Percentiles rank a stretch among this genome's conserved stretches.
These are phyloP conservation scores for Bedellia somnulentella DNA, from an alignment of 2,888 invertebrate species.

Conservation along the genomic window DNA sequence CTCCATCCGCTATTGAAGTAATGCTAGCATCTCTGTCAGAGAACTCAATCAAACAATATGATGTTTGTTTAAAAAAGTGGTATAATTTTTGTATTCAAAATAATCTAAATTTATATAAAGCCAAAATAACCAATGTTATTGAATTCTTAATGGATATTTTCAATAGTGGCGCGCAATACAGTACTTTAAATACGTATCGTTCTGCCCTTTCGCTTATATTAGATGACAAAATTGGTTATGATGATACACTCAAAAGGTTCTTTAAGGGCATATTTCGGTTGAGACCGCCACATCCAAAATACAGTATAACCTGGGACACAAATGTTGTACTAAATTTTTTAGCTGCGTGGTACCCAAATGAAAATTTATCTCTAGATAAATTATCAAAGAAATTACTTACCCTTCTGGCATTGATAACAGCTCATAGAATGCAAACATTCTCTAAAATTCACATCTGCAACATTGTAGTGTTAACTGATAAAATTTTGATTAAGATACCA, in stretches of 20 bases:
- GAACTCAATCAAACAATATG: slow-evolving; percentile 9
- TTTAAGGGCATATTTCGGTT: slow-evolving; percentile 11
- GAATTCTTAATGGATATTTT: slow-evolving; percentile 5
- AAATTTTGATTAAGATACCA: neutral
- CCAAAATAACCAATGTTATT: slow-evolving; percentile 6
- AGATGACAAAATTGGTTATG: neutral
- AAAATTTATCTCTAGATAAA: slow-evolving; percentile 5
- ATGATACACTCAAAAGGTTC: slow-evolving; percentile 7
- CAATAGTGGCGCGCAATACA: slow-evolving; percentile 5
- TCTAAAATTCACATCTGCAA: slow-evolving; percentile 1
- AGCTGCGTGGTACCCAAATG: slow-evolving; percentile 8
- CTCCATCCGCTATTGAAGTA: slow-evolving; percentile 5
- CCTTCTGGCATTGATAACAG: slow-evolving; percentile 5
- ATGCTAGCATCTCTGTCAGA: slow-evolving; percentile 8
- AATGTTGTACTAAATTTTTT: slow-evolving; percentile 10
- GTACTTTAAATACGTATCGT: slow-evolving; percentile 7
- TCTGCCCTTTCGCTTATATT: slow-evolving; percentile 7
- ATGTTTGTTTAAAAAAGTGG: slow-evolving; percentile 8
- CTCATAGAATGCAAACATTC: slow-evolving; percentile 3
- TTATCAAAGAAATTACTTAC: slow-evolving; percentile 12
- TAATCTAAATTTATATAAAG: slow-evolving; percentile 6
- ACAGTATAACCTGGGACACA: slow-evolving; percentile 12
- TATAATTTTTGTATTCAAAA: slow-evolving; percentile 9
- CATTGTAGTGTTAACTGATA: neutral
- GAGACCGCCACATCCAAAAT: slow-evolving; percentile 10